phyloP scores from a whole-genome alignment of 2,888 invertebrate species.

The Limnephilus auricula region DNA sequence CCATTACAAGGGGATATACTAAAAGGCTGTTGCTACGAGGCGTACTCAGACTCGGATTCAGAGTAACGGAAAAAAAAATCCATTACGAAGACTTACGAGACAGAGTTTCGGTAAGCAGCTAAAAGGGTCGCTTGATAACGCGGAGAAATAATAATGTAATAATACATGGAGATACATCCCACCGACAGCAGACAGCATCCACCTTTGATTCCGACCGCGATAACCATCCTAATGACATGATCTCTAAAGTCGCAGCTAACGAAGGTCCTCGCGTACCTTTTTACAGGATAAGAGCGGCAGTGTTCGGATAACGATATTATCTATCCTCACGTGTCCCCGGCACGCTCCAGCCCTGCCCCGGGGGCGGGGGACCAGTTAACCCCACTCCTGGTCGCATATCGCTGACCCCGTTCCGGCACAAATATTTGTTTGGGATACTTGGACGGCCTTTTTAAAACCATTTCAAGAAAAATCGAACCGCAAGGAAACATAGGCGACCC shows the following conservation, averaged over 20 bases:
- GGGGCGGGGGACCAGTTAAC: not conserved
- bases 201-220: not conserved
- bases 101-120: not conserved
- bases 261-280: conserved; percentile 36
- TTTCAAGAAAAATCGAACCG: not conserved
- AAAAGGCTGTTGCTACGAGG: no score
- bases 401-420: not conserved
- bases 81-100: not conserved
- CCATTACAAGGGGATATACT: no score
- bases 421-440: conserved; percentile 14
- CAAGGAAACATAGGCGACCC: not conserved
- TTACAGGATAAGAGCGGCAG: not conserved
- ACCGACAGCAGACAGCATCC: not conserved
- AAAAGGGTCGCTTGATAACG: not conserved
- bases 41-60: no score
- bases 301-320: conserved; percentile 9
- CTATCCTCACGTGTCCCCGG: conserved; percentile 14
- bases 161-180: not conserved
- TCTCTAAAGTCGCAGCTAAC: conserved; percentile 25
- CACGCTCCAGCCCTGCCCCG: not conserved
- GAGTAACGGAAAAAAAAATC: not conserved
- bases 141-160: not conserved
- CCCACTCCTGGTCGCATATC: not conserved
- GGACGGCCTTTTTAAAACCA: conserved; percentile 18
- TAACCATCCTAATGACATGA: conserved; percentile 27